phyloP scores from a whole-genome alignment of 2,113 vertebrate genomes.

The Arenaria interpres region DNA sequence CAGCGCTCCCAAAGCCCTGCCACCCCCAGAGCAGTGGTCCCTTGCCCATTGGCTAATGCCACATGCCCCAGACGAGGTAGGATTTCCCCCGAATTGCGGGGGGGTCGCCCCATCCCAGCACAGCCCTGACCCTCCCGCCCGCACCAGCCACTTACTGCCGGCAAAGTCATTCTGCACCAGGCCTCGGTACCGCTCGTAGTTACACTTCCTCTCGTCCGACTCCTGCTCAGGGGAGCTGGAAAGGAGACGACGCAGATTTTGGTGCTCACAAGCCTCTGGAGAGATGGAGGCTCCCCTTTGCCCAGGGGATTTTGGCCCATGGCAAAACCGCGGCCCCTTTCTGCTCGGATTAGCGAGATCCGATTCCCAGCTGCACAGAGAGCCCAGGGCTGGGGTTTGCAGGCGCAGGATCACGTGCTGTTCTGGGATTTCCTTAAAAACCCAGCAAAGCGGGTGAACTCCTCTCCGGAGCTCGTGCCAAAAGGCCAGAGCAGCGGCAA shows the following conservation, averaged over 20 bases:
- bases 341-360: fast-evolving
- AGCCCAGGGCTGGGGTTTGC: background rate
- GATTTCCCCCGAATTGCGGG: fast-evolving
- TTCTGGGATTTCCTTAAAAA: background rate
- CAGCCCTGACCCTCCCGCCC: background rate
- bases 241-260: background rate
- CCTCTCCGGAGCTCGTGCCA: fast-evolving
- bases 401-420: fast-evolving
- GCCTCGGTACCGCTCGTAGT: slow-evolving; percentile 95
- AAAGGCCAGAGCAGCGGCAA: background rate
- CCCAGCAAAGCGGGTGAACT: background rate
- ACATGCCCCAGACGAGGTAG: fast-evolving
- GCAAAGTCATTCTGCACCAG: slow-evolving; percentile 98
- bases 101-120: background rate
- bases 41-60: too few species aligned
- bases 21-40: background rate
- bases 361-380: too few species aligned
- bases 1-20: background rate
- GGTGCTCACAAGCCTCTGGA: background rate
- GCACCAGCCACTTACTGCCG: slow-evolving; percentile 83
- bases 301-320: fast-evolving
- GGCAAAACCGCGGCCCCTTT: background rate
- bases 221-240: slow-evolving; percentile 85
- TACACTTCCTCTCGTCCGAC: slow-evolving; percentile 91
- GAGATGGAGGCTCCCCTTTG: background rate